These are phyloP conservation scores for Sphyrna mokarran DNA, from an alignment of 2,113 vertebrate genomes.

Conservation along the genomic window DNA sequence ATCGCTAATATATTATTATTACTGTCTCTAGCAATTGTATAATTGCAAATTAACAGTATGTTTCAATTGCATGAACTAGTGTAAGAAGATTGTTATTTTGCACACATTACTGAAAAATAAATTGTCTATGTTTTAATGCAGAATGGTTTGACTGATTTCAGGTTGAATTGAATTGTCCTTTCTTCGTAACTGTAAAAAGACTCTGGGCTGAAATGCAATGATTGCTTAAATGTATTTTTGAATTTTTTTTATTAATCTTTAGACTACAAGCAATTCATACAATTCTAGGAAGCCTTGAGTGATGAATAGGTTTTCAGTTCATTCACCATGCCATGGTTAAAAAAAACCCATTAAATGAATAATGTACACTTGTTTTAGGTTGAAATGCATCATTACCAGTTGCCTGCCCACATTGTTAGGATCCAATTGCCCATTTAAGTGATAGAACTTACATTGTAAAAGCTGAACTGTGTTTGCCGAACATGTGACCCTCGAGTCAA, in stretches of 20 bases:
- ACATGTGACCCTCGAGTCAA: background rate
- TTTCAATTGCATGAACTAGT: background rate
- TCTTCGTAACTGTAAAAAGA: background rate
- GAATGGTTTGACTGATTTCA: background rate
- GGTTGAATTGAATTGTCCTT: background rate
- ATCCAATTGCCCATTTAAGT: background rate
- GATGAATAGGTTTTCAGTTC: background rate
- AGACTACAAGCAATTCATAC: background rate
- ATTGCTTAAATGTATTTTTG: background rate
- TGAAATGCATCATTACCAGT: background rate
- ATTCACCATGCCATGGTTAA: background rate
- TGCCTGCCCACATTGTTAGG: background rate
- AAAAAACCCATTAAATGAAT: background rate
- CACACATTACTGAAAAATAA: background rate
- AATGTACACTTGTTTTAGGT: background rate
- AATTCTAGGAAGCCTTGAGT: background rate
- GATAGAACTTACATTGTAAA: background rate
- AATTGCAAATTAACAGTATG: background rate
- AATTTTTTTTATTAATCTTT: background rate
- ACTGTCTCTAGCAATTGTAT: background rate
- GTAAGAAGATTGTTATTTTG: background rate
- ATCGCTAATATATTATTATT: background rate
- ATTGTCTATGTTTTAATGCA: background rate
- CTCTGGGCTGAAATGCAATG: background rate
- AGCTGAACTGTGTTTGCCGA: background rate